These are phyloP conservation scores for Campaea margaritaria DNA, from an alignment of 2,888 invertebrate genomes.

Conservation along the genomic window DNA sequence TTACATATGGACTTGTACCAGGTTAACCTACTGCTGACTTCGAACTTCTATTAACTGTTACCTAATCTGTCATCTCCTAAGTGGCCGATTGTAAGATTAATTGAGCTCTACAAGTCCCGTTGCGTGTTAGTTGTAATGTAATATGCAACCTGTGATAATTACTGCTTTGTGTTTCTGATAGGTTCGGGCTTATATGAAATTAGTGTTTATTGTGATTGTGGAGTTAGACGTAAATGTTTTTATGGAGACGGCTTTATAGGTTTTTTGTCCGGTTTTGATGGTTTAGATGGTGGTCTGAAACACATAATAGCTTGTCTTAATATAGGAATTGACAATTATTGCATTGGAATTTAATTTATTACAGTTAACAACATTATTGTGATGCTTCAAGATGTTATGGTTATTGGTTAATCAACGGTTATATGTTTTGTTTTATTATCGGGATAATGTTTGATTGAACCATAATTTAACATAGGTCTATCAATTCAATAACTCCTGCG, in stretches of 20 bases:
- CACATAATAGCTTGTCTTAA: too few species aligned
- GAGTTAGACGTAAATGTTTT: conserved; percentile 8
- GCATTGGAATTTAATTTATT: too few species aligned
- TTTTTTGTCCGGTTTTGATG: not conserved
- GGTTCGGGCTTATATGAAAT: conserved; percentile 9
- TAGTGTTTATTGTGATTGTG: conserved; percentile 25
- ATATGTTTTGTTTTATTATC: too few species aligned
- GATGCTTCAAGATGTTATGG: too few species aligned
- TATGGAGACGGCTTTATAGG: not conserved
- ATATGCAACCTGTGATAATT: conserved; percentile 40
- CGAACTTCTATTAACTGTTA: conserved; percentile 21
- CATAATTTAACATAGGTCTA: too few species aligned
- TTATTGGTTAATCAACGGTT: too few species aligned
- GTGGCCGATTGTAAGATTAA: conserved; percentile 63
- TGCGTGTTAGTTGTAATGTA: conserved; percentile 26
- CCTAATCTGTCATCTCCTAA: conserved; percentile 44
- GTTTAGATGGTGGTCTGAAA: not conserved
- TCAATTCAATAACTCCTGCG: too few species aligned
- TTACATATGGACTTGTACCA: not conserved
- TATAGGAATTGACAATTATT: too few species aligned
- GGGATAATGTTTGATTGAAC: too few species aligned
- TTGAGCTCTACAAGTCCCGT: conserved; percentile 33
- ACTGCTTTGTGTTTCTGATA: conserved; percentile 37
- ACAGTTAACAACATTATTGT: too few species aligned
- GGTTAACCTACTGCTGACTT: conserved; percentile 11